Base-by-base conservation (phyloP, 2,888 invertebrate genomes). In the Mactromeris polynyma region DNA sequence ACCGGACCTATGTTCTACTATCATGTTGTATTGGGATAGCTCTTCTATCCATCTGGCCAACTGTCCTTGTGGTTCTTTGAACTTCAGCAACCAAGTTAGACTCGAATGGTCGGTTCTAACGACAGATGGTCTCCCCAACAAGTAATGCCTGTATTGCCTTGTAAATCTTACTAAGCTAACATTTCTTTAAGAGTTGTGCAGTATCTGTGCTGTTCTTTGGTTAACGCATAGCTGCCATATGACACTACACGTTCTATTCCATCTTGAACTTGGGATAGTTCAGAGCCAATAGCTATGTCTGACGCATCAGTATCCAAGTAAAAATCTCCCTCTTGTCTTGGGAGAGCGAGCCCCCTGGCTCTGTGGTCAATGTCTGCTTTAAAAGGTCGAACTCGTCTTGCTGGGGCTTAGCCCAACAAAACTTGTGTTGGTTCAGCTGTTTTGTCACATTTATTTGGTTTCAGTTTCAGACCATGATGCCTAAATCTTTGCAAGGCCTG, bases 381-480 rank as follows among this genome's bases (percentile, higher is more conserved):
- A 33, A 78, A n/a, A 2, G 78, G 36, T 36, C 21, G 21, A 31
- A 38, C 78, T 17, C 33, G 2, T n/a, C 14, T 21, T 1, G 80
- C 26, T 17, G 40, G 51, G 51, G 46, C 17, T 31, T 80, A 0
- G 31, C 26, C 21, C 17, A 31, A 80, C 19, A 2, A 14, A 40
- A 40, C 2, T 21, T 51, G 51, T 7, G 51, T 2, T 51, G 17
- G 51, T 51, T 51, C 19, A 51, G 21, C 51, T 11, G 17, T 14
- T 21, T 3, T 3, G 17, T 51, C 9, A 86, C 87, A 84, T 31
- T 88, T 84, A n/a, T 79, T 51, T 21, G 91, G 89, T 38, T 93
- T 92, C 9, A 92, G 58, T 42, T 93, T 93, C 7, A 93, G 80
- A 9, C 86, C 69, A 69, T 84, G 82, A 14, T 84, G 21, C 51